Evolutionary conservation across 2,113 vertebrate species (phyloP), one percentile per base, ranked within the genome.

Genomic region (Rostratula benghalensis): DNA sequence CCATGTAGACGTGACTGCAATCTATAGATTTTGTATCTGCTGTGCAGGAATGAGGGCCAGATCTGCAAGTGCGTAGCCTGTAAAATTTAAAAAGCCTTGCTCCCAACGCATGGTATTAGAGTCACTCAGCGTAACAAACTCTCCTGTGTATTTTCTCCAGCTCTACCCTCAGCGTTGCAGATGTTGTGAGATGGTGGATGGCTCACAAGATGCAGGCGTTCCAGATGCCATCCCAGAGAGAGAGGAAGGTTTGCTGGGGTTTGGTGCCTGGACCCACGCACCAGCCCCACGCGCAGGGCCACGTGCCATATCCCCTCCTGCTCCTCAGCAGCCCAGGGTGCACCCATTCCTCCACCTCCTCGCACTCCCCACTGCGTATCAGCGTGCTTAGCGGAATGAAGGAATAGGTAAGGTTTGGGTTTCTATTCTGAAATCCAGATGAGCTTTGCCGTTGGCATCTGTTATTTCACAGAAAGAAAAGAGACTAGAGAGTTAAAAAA

Each of bases 241-340:
- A 45, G 71, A 78, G 39, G 45, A 27, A 48, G 33, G 20, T 65
- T 22, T 3, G 2, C 80, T 79, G 27, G 18, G 39, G 20, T 45
- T 78, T 56, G 59, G 33, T 25, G 50, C 25, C 56, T 17, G 59
- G 46, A 50, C 37, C 43, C 70, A 63, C 0, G 0, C 12, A 30
- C 56, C 79, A 67, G 45, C 33, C 57, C 30, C 46, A 53, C 20
- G n/a, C 0, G 16, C 9, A 43, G 0, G 2, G 18, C 0, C 0
- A 64, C 28, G 37, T 23, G 50, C 30, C 28, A 23, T 3, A 25
- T 15, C 14, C 50, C 28, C 35, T 87, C 35, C 73, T 30, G 45
- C 41, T 69, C 25, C 63, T 25, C 48, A 56, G 75, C 50, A 78
- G 33, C 50, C 21, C 48, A 9, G 28, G 51, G 65, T 1, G 2